phyloP scores from a whole-genome alignment of 2,113 vertebrate species.

The Chloropsis hardwickii region DNA sequence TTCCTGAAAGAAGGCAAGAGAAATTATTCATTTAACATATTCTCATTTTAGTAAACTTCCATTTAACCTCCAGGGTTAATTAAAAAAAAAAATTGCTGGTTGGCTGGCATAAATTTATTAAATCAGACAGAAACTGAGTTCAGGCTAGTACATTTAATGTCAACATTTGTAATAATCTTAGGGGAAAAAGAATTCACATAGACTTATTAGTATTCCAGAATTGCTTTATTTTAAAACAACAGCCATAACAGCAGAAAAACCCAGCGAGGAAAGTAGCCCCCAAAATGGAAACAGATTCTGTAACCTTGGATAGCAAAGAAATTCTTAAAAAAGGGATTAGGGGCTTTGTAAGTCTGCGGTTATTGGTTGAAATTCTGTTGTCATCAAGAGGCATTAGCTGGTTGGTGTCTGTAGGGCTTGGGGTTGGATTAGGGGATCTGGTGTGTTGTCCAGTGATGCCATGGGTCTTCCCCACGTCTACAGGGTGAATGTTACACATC shows the following conservation, averaged over 20 bases:
- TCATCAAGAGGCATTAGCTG: not conserved
- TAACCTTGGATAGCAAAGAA: not conserved
- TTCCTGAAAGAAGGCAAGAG: constrained; percentile 29
- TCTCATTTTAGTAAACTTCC: constrained; percentile 47
- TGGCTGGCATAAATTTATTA: constrained; percentile 29
- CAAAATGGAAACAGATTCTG: not conserved
- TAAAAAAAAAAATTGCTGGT: constrained; percentile 27
- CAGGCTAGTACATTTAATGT: constrained; percentile 9
- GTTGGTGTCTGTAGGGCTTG: not conserved
- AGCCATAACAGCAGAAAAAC: not conserved
- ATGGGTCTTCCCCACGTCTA: not conserved
- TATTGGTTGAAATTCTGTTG: not conserved
- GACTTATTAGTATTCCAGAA: not conserved
- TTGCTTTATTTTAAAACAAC: not conserved
- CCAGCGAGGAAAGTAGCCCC: not conserved
- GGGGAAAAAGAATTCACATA: not conserved
- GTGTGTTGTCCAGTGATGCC: not conserved
- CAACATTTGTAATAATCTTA: not conserved
- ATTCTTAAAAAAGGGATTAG: not conserved
- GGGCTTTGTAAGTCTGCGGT: not conserved
- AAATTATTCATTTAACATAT: constrained; percentile 50
- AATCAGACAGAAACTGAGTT: constrained; percentile 38
- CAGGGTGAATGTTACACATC: not conserved
- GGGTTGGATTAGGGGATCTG: not conserved
- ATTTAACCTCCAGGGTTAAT: constrained; percentile 57